Conservation (phyloP, 2,797 vertebrate species). For the Lerista edwardsae region DNA sequence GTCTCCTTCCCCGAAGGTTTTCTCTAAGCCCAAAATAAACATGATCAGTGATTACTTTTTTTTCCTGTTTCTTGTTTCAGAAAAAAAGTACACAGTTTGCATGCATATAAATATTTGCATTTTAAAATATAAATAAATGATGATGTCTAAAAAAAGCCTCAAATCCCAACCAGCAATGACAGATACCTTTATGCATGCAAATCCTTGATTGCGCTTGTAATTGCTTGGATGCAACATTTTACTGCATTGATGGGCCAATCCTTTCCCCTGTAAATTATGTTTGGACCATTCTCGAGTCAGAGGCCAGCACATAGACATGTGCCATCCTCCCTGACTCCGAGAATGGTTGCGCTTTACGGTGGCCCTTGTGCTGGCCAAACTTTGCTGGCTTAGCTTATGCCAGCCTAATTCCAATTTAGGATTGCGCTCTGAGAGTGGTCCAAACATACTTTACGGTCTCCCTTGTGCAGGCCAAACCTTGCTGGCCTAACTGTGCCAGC, state of each 20-base stretch:
- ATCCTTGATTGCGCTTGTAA: constrained; percentile 23
- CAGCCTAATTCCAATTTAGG: no score
- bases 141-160: constrained; percentile 22
- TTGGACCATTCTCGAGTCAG: no score
- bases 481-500: no score
- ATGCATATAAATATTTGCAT: constrained; percentile 29
- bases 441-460: no score
- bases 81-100: constrained; percentile 3
- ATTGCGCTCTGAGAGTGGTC: no score
- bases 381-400: no score
- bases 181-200: constrained; percentile 7
- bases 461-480: no score
- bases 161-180: constrained; percentile 19
- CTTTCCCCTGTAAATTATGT: no score
- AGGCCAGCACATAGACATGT: no score
- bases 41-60: neutral
- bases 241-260: neutral
- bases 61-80: neutral
- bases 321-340: no score
- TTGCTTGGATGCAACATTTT: constrained; percentile 2
- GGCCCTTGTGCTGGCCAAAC: no score
- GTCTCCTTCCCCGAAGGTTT: neutral
- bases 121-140: constrained; percentile 31
- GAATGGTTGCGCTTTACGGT: no score
- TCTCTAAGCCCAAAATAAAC: neutral